These are phyloP conservation scores for Erannis defoliaria DNA, from an alignment of 2,888 invertebrate species.

Conservation along the genomic window DNA sequence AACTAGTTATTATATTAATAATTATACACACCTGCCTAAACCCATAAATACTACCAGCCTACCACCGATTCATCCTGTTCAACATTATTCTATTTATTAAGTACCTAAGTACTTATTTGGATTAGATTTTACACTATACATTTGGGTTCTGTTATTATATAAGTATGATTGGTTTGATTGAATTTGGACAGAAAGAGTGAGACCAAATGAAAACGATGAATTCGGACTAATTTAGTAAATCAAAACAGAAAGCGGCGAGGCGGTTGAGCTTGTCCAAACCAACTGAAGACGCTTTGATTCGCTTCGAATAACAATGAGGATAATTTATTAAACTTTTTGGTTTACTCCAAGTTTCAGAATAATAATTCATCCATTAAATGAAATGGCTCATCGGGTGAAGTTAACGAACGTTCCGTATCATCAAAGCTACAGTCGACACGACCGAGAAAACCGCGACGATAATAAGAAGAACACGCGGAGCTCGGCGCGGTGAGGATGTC, in stretches of 20 bases:
- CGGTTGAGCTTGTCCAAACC: slow-evolving; percentile 30
- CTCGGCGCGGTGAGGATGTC: slow-evolving; percentile 75
- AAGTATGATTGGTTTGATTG: neutral
- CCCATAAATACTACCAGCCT: no score
- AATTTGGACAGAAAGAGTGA: slow-evolving; percentile 3
- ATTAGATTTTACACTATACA: no score
- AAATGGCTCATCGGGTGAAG: slow-evolving; percentile 52
- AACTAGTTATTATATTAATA: no score
- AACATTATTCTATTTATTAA: no score
- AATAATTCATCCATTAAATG: slow-evolving; percentile 38
- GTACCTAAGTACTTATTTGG: no score
- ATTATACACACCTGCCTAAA: no score
- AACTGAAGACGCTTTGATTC: slow-evolving; percentile 25
- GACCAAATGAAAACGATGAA: slow-evolving; percentile 15
- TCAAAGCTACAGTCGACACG: slow-evolving; percentile 80
- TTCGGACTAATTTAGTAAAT: slow-evolving; percentile 23
- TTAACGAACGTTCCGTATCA: slow-evolving; percentile 68
- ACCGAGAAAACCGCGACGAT: slow-evolving; percentile 72
- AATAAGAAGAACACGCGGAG: slow-evolving; percentile 70
- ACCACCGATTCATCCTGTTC: no score
- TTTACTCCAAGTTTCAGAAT: slow-evolving; percentile 34
- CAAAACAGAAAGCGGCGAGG: slow-evolving; percentile 26
- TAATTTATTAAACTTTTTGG: slow-evolving; percentile 38
- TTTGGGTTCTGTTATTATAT: no score
- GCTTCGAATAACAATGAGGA: slow-evolving; percentile 38